phyloP scores from a whole-genome alignment of 2,797 vertebrate species.

The Sebastes glaucus region DNA sequence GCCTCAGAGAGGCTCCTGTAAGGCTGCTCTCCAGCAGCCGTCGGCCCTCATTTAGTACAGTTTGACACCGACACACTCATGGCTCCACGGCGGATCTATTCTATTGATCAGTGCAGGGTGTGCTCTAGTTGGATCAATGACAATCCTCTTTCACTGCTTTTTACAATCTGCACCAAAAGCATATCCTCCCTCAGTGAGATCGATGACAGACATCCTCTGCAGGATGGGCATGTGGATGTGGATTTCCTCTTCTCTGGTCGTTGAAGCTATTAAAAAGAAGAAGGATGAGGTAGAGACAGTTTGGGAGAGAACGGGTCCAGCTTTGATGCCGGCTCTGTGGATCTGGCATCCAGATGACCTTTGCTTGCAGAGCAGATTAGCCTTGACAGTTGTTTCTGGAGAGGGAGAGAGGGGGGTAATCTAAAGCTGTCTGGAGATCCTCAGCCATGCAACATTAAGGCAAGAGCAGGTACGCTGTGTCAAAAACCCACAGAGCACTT shows the following conservation, averaged over 20 bases:
- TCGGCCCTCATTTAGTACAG: conserved; percentile 15
- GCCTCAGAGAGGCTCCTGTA: conserved; percentile 39
- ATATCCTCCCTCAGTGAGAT: conserved; percentile 39
- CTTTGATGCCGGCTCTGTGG: conserved; percentile 55
- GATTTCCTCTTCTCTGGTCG: conserved; percentile 36
- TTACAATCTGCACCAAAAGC: conserved; percentile 44
- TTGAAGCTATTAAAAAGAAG: conserved; percentile 10
- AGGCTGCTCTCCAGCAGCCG: conserved; percentile 26
- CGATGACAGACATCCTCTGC: conserved; percentile 45
- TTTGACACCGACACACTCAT: conserved; percentile 28
- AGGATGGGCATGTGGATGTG: conserved; percentile 31
- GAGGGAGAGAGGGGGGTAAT: conserved; percentile 44
- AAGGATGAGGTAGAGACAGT: conserved; percentile 27
- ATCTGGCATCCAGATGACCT: conserved; percentile 72
- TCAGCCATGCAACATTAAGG: conserved; percentile 47
- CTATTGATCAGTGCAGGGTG: conserved; percentile 66
- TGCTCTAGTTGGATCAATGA: conserved; percentile 64
- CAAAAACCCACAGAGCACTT: conserved; percentile 46
- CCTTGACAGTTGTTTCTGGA: conserved; percentile 68
- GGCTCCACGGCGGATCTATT: conserved; percentile 47
- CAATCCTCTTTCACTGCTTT: conserved; percentile 38
- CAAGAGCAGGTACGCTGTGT: conserved; percentile 44
- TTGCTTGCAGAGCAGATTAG: conserved; percentile 63
- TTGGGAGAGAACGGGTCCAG: conserved; percentile 10
- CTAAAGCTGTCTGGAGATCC: conserved; percentile 67